Percentiles rank a stretch among this genome's conserved stretches.
Evolutionary conservation across 2,888 invertebrate species (phyloP).

Genomic region (Silvanus unidentatus): DNA sequence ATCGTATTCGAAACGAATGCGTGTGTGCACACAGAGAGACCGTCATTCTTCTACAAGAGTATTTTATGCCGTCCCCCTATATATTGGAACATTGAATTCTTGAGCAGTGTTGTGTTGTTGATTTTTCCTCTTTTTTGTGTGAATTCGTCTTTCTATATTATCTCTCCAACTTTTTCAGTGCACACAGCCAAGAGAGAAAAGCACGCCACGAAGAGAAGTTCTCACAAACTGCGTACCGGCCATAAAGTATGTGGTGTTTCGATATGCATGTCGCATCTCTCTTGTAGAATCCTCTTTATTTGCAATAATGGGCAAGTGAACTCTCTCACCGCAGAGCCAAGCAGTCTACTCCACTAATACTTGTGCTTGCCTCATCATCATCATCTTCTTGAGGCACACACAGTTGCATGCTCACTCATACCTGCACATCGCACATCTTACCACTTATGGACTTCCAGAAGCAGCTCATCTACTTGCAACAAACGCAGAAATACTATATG

Average conservation of each 20-base stretch:
- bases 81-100: no score
- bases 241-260: slow-evolving; percentile 41
- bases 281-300: slow-evolving; percentile 41
- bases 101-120: no score
- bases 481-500: slow-evolving; percentile 30
- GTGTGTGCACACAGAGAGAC: slow-evolving; percentile 14
- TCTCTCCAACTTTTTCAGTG: no score
- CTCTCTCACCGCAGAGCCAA: slow-evolving; percentile 44
- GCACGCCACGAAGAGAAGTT: slow-evolving; percentile 35
- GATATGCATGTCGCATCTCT: slow-evolving; percentile 43
- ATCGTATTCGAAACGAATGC: slow-evolving; percentile 24
- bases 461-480: slow-evolving; percentile 21
- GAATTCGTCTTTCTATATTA: no score
- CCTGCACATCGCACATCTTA: slow-evolving; percentile 29
- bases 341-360: slow-evolving; percentile 36
- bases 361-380: no score
- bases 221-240: slow-evolving; percentile 39
- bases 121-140: no score
- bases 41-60: slow-evolving; percentile 15
- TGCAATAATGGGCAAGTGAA: slow-evolving; percentile 42
- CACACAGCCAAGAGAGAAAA: no score
- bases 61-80: no score
- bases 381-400: no score
- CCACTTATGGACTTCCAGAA: slow-evolving; percentile 41
- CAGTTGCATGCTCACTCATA: no score